A percentile compares a stretch with the other conserved stretches of the same genome.
Evolutionary conservation across 37 sponge, comb jelly and placozoan genomes (phyloP).

Genomic region (Amphimedon queenslandica): DNA sequence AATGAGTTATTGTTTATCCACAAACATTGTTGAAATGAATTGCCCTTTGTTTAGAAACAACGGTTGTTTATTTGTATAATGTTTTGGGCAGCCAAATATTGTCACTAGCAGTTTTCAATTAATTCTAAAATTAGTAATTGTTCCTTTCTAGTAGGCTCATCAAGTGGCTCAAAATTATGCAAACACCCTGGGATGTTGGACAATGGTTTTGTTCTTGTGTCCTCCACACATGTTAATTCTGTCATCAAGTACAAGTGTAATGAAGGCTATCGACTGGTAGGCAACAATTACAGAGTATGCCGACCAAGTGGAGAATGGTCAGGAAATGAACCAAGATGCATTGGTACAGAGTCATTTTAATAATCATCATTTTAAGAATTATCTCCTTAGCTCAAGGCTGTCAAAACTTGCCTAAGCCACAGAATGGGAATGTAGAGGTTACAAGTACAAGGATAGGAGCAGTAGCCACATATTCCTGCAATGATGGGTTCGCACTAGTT

Average conservation of each 20-base stretch:
- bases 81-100: too few relatives aligned
- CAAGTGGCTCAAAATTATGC: too few relatives aligned
- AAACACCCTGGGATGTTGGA: conserved; percentile 26
- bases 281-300: conserved; percentile 1
- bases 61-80: too few relatives aligned
- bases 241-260: conserved; percentile 27
- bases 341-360: background rate
- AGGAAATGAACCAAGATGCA: background rate
- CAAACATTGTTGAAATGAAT: too few relatives aligned
- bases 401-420: background rate
- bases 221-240: conserved; percentile 10
- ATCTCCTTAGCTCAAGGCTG: too few relatives aligned
- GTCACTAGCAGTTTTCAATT: too few relatives aligned
- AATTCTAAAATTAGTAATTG: too few relatives aligned
- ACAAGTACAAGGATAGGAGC: background rate
- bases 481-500: background rate
- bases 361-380: too few relatives aligned
- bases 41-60: too few relatives aligned
- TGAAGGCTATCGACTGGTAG: conserved; percentile 9
- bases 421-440: background rate
- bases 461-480: conserved; percentile 1
- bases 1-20: too few relatives aligned
- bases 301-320: conserved; percentile 7
- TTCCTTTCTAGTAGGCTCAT: too few relatives aligned
- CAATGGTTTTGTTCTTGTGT: conserved; percentile 1